Base-by-base conservation (phyloP, 35 echinoderm and acorn worm species). In the Chiridota heheva region DNA sequence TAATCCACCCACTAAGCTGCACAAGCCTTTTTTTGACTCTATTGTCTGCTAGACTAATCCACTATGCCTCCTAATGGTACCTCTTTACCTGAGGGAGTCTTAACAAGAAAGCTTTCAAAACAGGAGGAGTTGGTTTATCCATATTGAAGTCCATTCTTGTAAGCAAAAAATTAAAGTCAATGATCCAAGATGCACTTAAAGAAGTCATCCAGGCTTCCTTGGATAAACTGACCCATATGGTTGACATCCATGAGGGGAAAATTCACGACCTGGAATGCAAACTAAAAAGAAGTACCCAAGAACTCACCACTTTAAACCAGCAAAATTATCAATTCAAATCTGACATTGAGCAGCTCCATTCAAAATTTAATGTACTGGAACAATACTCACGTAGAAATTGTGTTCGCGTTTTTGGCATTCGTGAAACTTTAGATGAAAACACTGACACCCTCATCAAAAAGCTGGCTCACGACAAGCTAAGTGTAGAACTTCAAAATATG, bases 241-340 rank as follows among this genome's bases (percentile, higher is more conserved):
- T 36, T 36, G 34, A 67, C 29, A 15, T 26, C 31, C 26, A 67
- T 67, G 63, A 67, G 34, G 34, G 27, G 20, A 67, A 36, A 67
- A 67, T 67, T 30, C 63, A 64, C 33, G 60, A 64, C 1, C 60
- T 64, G 13, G 60, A 64, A n/a, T 64, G 60, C 33, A 20, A 64
- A 64, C 60, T 64, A 12, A 31, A 64, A 20, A 6, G 33, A 28
- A 20, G 15, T 10, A 26, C 60, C 13, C 17, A 1, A 4, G 63
- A 29, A 67, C 20, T 67, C 18, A 31, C n/a, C 31, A 31, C 0
- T 35, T 36, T 67, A 36, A 36, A 28, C 31, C 26, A 8, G 18
- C 7, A 25, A 25, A 28, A 67, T 31, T 28, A 31, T 15, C 32
- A 39, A 67, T 67, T 67, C 34, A 36, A 67, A 36, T 67, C 4